Conservation (phyloP, 2,113 vertebrate genomes). For the Tragelaphus strepsiceros region DNA sequence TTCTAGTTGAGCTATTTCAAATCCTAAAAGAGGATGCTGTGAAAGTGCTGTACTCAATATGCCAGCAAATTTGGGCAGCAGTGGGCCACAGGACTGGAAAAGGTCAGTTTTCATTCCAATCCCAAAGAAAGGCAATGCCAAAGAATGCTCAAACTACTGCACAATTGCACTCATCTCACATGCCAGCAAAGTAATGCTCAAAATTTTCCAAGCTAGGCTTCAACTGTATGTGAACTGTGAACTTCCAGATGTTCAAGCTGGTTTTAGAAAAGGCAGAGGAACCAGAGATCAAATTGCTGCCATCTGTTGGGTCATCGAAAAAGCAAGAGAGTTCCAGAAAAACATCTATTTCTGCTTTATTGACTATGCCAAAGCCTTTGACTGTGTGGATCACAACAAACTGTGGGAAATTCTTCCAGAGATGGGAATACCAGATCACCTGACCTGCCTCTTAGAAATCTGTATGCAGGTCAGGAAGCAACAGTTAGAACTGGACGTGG, state of each 20-base stretch:
- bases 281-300: background rate
- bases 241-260: background rate
- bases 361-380: background rate
- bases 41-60: background rate
- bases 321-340: background rate
- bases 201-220: background rate
- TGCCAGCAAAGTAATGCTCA: background rate
- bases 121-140: background rate
- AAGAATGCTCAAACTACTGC: fast-evolving
- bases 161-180: background rate
- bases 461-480: background rate
- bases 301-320: background rate
- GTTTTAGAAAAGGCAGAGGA: background rate
- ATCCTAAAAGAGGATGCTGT: background rate
- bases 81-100: background rate
- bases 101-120: background rate
- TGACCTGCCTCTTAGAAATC: background rate
- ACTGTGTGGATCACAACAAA: background rate
- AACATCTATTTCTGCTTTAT: background rate
- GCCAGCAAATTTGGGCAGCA: background rate
- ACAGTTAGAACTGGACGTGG: background rate
- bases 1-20: background rate
- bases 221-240: background rate
- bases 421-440: background rate
- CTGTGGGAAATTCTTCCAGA: background rate